phyloP scores from a whole-genome alignment of 1,140 invertebrate species.

The Diabrotica virgifera region DNA sequence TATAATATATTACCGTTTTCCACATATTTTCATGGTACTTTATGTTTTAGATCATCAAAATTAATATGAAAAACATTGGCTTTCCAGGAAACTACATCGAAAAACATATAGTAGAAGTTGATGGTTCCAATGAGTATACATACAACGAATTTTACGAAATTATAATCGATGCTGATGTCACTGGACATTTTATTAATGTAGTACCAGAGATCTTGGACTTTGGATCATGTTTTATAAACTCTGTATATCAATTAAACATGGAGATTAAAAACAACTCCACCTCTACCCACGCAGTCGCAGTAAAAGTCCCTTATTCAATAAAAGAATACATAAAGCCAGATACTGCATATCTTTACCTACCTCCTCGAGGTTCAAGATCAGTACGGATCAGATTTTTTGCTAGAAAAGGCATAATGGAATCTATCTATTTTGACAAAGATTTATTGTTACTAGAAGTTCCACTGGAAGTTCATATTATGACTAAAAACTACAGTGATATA shows the following conservation, averaged over 20 bases:
- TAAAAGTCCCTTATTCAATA: constrained; percentile 33
- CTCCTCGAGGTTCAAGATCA: constrained; percentile 18
- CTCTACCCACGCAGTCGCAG: constrained; percentile 24
- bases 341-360: constrained; percentile 24
- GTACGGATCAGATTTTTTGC: constrained; percentile 32
- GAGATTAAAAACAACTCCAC: constrained; percentile 29
- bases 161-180: constrained; percentile 29
- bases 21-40: not conserved
- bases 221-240: constrained; percentile 32
- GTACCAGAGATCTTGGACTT: constrained; percentile 34
- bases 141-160: constrained; percentile 29
- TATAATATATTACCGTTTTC: no score
- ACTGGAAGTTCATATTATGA: constrained; percentile 24
- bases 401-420: constrained; percentile 21
- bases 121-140: constrained; percentile 4
- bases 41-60: constrained; percentile 16
- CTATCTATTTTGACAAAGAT: constrained; percentile 1
- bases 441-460: constrained; percentile 30
- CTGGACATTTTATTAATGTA: constrained; percentile 30
- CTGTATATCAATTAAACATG: constrained; percentile 37
- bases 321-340: constrained; percentile 28
- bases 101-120: constrained; percentile 22
- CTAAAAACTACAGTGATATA: constrained; percentile 28
- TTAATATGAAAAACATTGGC: constrained; percentile 25
- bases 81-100: constrained; percentile 29